These are phyloP conservation scores for Ips typographus DNA, from an alignment of 1,140 invertebrate species.

Conservation along the genomic window DNA sequence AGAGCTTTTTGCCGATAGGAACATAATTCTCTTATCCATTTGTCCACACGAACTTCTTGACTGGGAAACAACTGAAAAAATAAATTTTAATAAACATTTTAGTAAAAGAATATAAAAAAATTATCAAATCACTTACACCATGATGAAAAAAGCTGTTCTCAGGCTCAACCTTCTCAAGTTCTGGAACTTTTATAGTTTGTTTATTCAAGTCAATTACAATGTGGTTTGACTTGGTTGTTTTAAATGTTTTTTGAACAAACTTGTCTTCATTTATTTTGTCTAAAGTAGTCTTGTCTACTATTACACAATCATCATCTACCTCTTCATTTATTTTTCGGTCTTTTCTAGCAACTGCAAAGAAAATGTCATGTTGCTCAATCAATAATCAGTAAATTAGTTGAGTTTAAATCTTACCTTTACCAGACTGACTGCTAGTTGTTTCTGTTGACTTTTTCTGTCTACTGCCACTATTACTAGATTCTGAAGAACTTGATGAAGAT, in stretches of 20 bases:
- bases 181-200: slow-evolving; percentile 50
- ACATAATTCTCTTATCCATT: slow-evolving; percentile 50
- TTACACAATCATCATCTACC: slow-evolving; percentile 4
- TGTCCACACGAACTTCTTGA: slow-evolving; percentile 48
- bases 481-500: slow-evolving; percentile 36
- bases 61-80: slow-evolving; percentile 46
- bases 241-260: slow-evolving; percentile 45
- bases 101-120: slow-evolving; percentile 9
- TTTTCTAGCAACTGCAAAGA: slow-evolving; percentile 1
- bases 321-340: slow-evolving; percentile 6
- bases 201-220: slow-evolving; percentile 51
- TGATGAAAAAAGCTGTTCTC: slow-evolving; percentile 50
- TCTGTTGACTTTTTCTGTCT: slow-evolving; percentile 4
- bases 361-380: background rate
- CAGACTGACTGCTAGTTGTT: no score
- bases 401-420: no score
- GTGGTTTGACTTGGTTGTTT: slow-evolving; percentile 41
- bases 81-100: slow-evolving; percentile 12
- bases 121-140: slow-evolving; percentile 41
- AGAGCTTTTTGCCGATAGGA: slow-evolving; percentile 48
- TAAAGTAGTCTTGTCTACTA: slow-evolving; percentile 41
- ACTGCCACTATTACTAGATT: slow-evolving; percentile 23
- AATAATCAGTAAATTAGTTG: background rate
- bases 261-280: slow-evolving; percentile 47
- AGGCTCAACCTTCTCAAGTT: slow-evolving; percentile 46